Evolutionary conservation across 2,113 vertebrate species (phyloP).

Genomic region (Scomber japonicus): DNA sequence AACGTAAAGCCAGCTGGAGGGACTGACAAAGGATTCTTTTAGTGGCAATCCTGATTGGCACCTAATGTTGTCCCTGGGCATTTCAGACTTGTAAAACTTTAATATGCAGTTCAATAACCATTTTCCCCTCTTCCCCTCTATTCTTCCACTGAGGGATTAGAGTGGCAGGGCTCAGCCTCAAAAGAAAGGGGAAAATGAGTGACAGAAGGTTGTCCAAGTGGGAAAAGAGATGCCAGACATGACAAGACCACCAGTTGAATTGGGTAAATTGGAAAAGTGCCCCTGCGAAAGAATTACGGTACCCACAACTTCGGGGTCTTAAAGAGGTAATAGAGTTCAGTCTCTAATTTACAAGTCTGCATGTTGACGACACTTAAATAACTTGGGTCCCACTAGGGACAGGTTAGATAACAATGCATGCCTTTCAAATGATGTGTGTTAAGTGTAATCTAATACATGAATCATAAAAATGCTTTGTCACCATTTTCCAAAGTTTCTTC

Average conservation of each 20-base stretch:
- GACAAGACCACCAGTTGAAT: conserved; percentile 38
- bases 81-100: conserved; percentile 58
- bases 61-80: conserved; percentile 56
- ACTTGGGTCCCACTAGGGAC: not conserved
- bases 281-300: not conserved
- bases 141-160: conserved; percentile 58
- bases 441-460: not conserved
- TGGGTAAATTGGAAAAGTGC: conserved; percentile 18
- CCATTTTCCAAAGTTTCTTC: too few relatives aligned
- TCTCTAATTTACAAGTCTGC: conserved; percentile 17
- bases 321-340: not conserved
- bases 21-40: conserved; percentile 64
- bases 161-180: conserved; percentile 43
- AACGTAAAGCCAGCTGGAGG: conserved; percentile 54
- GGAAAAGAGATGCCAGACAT: conserved; percentile 26
- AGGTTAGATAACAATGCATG: not conserved
- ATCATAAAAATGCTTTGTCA: not conserved
- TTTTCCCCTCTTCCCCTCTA: conserved; percentile 30
- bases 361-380: not conserved
- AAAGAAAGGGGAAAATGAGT: conserved; percentile 51
- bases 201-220: conserved; percentile 41
- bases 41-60: conserved; percentile 63
- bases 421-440: not conserved
- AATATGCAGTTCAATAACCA: conserved; percentile 61
- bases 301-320: conserved; percentile 7